Evolutionary conservation across 2,888 invertebrate species (phyloP).

Genomic region (Crioceris asparagi): DNA sequence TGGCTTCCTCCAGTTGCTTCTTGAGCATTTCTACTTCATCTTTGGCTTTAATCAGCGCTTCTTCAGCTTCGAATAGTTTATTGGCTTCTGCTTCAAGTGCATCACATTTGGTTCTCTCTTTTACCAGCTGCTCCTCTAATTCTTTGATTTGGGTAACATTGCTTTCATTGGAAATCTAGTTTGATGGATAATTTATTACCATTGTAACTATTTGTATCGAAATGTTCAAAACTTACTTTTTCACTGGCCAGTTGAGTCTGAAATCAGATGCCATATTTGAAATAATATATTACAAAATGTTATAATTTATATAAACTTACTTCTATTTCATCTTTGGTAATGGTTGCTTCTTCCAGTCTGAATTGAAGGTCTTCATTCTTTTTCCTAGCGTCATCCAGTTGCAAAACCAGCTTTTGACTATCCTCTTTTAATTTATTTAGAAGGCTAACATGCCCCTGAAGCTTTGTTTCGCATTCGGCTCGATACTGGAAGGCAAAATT

Average conservation of each 20-base stretch:
- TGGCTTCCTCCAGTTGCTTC: constrained; percentile 43
- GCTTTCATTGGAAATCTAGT: constrained; percentile 40
- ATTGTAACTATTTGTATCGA: no score
- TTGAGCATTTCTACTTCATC: constrained; percentile 47
- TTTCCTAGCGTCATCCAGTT: constrained; percentile 67
- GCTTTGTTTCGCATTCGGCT: constrained; percentile 44
- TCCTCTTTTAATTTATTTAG: constrained; percentile 46
- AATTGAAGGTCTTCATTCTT: constrained; percentile 86
- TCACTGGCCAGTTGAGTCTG: no score
- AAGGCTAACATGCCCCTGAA: constrained; percentile 46
- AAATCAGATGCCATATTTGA: no score
- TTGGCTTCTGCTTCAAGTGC: constrained; percentile 43
- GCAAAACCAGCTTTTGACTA: constrained; percentile 45
- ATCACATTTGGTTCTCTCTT: constrained; percentile 39
- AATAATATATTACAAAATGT: background rate
- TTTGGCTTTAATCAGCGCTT: constrained; percentile 51
- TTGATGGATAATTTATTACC: no score
- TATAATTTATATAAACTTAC: constrained; percentile 41
- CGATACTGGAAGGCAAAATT: constrained; percentile 36
- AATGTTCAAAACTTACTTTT: no score
- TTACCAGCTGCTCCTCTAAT: constrained; percentile 38
- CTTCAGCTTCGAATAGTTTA: constrained; percentile 54
- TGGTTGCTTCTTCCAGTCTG: constrained; percentile 82
- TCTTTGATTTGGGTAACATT: constrained; percentile 41
- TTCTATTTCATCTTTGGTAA: constrained; percentile 80